These are phyloP conservation scores for Parambassis ranga DNA, from an alignment of 2,797 vertebrate genomes.

Conservation along the genomic window DNA sequence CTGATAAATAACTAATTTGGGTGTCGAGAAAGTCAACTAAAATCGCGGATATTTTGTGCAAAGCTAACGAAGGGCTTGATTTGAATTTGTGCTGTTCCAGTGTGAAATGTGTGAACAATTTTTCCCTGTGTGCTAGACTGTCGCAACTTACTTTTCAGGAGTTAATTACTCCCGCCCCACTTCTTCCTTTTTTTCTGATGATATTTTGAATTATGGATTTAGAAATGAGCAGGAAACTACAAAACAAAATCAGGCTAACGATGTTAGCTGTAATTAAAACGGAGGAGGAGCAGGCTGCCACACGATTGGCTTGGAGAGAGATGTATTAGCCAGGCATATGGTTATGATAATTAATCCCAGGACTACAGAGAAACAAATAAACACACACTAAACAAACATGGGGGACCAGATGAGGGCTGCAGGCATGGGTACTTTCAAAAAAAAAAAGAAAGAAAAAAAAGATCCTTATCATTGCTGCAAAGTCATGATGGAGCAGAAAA, in stretches of 20 bases:
- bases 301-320: constrained; percentile 67
- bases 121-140: neutral
- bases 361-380: constrained; percentile 79
- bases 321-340: constrained; percentile 78
- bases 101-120: constrained; percentile 17
- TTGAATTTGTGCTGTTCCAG: constrained; percentile 10
- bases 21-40: constrained; percentile 36
- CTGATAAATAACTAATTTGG: constrained; percentile 18
- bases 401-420: constrained; percentile 70
- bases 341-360: constrained; percentile 82
- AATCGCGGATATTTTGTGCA: constrained; percentile 12
- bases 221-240: constrained; percentile 35
- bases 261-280: constrained; percentile 72
- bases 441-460: constrained; percentile 22
- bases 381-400: constrained; percentile 73
- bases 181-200: constrained; percentile 36
- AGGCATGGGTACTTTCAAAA: constrained; percentile 58
- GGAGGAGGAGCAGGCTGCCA: constrained; percentile 60
- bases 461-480: constrained; percentile 64
- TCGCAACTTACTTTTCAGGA: constrained; percentile 23
- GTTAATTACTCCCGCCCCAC: constrained; percentile 51
- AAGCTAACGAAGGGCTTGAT: neutral
- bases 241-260: constrained; percentile 60
- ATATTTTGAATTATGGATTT: constrained; percentile 45
- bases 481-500: constrained; percentile 5